Evolutionary conservation across 2,113 vertebrate species (phyloP).

Genomic region (Oenanthe melanoleuca): DNA sequence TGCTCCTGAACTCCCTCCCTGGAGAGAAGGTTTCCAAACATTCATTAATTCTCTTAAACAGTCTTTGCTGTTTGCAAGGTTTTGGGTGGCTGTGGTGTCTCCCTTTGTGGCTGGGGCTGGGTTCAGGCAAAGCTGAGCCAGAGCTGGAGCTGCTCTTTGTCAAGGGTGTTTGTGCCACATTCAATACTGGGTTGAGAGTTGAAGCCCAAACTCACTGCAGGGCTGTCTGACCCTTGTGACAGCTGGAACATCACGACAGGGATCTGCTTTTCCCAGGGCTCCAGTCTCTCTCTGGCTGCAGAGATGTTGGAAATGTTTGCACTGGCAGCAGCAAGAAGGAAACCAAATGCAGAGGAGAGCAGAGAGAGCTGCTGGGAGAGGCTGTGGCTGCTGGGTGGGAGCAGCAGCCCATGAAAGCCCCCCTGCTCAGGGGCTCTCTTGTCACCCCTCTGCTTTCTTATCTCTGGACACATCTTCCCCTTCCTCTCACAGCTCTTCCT

Average conservation of each 20-base stretch:
- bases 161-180: neutral
- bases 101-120: neutral
- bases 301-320: neutral
- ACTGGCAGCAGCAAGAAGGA: neutral
- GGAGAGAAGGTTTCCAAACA: neutral
- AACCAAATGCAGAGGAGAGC: neutral
- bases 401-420: neutral
- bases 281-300: neutral
- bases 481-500: neutral
- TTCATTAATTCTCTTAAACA: fast-evolving
- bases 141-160: neutral
- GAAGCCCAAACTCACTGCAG: neutral
- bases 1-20: neutral
- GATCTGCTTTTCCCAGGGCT: neutral
- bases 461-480: neutral
- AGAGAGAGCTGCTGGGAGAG: neutral
- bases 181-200: neutral
- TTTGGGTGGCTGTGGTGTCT: neutral
- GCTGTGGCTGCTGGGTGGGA: neutral
- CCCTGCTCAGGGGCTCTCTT: fast-evolving
- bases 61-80: fast-evolving
- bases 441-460: neutral
- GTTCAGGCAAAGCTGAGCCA: neutral
- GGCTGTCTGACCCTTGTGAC: neutral
- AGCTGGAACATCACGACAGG: neutral